phyloP scores from a whole-genome alignment of 2,113 vertebrate genomes.

The Otus sunia region DNA sequence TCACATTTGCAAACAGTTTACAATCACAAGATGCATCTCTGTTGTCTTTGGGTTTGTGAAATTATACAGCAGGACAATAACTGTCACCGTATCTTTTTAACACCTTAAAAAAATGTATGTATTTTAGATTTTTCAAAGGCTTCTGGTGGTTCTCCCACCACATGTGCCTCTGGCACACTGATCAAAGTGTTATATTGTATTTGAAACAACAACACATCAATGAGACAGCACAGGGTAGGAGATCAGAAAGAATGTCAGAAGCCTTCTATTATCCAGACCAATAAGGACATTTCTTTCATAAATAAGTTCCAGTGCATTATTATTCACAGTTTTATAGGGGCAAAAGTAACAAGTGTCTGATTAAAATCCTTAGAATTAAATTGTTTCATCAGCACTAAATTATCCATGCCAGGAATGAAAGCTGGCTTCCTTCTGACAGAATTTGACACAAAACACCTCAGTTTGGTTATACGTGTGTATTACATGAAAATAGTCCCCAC shows the following conservation, averaged over 20 bases:
- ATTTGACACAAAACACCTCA: neutral
- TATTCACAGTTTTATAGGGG: neutral
- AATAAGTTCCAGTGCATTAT: neutral
- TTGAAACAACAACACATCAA: neutral
- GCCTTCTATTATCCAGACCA: neutral
- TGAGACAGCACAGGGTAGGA: neutral
- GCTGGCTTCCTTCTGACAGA: neutral
- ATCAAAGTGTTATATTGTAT: neutral
- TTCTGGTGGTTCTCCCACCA: neutral
- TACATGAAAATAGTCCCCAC: neutral
- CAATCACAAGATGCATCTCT: fast-evolving
- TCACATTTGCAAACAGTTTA: neutral
- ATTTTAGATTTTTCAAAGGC: neutral
- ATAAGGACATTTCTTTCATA: neutral
- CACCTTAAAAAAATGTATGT: neutral
- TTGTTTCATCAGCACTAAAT: neutral
- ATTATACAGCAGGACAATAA: neutral
- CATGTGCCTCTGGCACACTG: neutral
- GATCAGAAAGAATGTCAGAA: neutral
- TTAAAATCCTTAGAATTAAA: neutral
- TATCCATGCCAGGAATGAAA: neutral
- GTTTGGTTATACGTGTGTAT: neutral
- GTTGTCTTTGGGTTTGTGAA: neutral
- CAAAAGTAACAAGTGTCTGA: neutral
- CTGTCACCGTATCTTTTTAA: neutral